phyloP scores from a whole-genome alignment of 1,140 invertebrate species.

The Ericerus pela region DNA sequence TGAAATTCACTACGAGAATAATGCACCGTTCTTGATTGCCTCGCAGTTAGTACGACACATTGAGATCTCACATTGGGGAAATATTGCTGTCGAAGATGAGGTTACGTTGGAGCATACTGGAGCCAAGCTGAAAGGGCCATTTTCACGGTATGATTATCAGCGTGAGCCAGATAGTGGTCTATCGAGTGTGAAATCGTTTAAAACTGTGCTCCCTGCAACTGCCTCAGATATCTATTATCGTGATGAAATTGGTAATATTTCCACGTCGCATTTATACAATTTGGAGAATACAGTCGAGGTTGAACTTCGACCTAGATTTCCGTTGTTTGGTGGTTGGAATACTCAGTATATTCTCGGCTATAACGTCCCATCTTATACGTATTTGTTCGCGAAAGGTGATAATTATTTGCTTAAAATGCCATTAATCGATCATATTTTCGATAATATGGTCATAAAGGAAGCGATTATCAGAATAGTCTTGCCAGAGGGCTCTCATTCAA shows the following conservation, averaged over 20 bases:
- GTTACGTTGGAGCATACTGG: slow-evolving; percentile 85
- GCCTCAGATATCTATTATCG: slow-evolving; percentile 85
- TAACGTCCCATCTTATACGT: slow-evolving; percentile 93
- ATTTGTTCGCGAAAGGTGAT: slow-evolving; percentile 67
- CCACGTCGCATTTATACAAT: slow-evolving; percentile 80
- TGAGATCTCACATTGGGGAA: slow-evolving; percentile 98
- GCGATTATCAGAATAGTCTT: slow-evolving; percentile 81
- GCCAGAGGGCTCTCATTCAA: slow-evolving; percentile 76
- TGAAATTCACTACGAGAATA: slow-evolving; percentile 88
- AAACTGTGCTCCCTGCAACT: slow-evolving; percentile 39
- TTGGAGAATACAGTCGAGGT: slow-evolving; percentile 85
- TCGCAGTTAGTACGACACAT: slow-evolving; percentile 70
- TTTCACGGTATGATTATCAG: slow-evolving; percentile 90
- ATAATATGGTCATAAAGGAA: slow-evolving; percentile 91
- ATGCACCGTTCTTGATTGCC: slow-evolving; percentile 85
- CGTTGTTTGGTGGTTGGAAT: slow-evolving; percentile 97
- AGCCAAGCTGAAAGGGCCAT: slow-evolving; percentile 83
- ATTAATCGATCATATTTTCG: slow-evolving; percentile 87
- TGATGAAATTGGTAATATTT: slow-evolving; percentile 99
- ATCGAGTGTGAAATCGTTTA: slow-evolving; percentile 80
- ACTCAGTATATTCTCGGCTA: slow-evolving; percentile 94
- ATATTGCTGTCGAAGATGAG: slow-evolving; percentile 91
- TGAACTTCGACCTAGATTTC: slow-evolving; percentile 87
- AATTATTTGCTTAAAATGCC: slow-evolving; percentile 60
- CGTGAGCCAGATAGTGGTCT: slow-evolving; percentile 68